Evolutionary conservation across 2,113 vertebrate genomes (phyloP).

Genomic region (Muscicapa adusta): DNA sequence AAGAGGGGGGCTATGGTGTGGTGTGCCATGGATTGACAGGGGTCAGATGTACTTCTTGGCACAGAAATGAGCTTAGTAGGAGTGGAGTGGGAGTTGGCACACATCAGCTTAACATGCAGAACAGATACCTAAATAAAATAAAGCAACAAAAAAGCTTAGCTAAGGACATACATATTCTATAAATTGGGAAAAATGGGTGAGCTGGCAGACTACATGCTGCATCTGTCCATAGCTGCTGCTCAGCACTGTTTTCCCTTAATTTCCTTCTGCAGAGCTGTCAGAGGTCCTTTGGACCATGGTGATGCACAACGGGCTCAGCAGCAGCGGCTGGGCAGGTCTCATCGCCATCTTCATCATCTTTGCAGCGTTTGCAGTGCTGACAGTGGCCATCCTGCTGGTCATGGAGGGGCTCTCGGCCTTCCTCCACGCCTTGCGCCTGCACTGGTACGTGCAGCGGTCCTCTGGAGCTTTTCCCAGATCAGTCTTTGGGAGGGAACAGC

Average conservation of each 20-base stretch:
- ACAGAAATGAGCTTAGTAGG: not conserved
- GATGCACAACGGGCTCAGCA: slow-evolving; percentile 65
- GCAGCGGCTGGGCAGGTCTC: slow-evolving; percentile 65
- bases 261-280: slow-evolving; percentile 75
- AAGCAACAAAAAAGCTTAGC: not conserved
- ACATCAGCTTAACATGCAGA: not conserved
- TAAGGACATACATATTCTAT: not conserved
- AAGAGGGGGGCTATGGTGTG: too few species aligned
- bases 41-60: not conserved
- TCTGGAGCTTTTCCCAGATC: not conserved
- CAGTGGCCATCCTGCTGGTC: slow-evolving; percentile 80
- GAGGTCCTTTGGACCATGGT: slow-evolving; percentile 89
- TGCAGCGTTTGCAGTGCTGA: slow-evolving; percentile 76
- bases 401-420: slow-evolving; percentile 89
- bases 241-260: not conserved
- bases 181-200: not conserved
- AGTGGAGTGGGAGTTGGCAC: not conserved
- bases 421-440: slow-evolving; percentile 81
- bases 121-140: not conserved
- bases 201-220: not conserved
- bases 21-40: not conserved
- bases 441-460: slow-evolving; percentile 72
- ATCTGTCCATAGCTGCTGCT: not conserved
- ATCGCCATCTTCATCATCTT: slow-evolving; percentile 76
- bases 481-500: not conserved